Evolutionary conservation across 2,797 vertebrate species (phyloP), one percentile per base, ranked within the genome.

Genomic region (Halcyon chelicuti): DNA sequence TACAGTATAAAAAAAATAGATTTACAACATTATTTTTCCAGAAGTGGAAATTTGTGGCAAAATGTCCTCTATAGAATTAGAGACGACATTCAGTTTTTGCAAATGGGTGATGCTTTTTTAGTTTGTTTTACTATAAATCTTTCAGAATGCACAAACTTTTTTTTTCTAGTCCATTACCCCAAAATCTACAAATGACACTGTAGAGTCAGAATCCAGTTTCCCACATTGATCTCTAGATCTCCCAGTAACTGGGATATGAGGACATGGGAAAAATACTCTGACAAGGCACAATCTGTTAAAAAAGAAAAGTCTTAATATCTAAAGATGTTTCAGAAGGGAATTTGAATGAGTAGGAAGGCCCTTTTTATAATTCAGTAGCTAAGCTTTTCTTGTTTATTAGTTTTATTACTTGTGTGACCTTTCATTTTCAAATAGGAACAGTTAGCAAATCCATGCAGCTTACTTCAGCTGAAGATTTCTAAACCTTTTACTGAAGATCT

Each of bases 351-450:
- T 51, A 78, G 4, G 13, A 91, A 87, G 55, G 16, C 4, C 2
- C 4, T 31, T 89, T 88, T 84, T 52, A 89, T 88, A 92, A 90
- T 78, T 93, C 66, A 73, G 39, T 47, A 37, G 22, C 28, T 74
- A 71, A 88, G 10, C 70, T 67, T 77, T 90, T 70, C 74, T 78
- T 88, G 74, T 88, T 93, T 96, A 87, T 95, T 85, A 77, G 21
- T 44, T 91, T 88, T 82, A 75, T 88, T 88, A 57, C 33, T 84
- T 86, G 42, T 46, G 42, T 90, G 73, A 92, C 81, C 78, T 95
- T 93, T 95, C 55, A 35, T 42, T 96, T 82, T 86, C 61, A 82
- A 91, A 92, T 18, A 68, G 44, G 47, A 90, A 54, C 65, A 82
- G 47, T 91, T 85, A 94, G 35, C 58, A 95, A 96, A 96, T 94